Conservation (phyloP, 2,797 vertebrate species). For the Lagodon rhomboides region DNA sequence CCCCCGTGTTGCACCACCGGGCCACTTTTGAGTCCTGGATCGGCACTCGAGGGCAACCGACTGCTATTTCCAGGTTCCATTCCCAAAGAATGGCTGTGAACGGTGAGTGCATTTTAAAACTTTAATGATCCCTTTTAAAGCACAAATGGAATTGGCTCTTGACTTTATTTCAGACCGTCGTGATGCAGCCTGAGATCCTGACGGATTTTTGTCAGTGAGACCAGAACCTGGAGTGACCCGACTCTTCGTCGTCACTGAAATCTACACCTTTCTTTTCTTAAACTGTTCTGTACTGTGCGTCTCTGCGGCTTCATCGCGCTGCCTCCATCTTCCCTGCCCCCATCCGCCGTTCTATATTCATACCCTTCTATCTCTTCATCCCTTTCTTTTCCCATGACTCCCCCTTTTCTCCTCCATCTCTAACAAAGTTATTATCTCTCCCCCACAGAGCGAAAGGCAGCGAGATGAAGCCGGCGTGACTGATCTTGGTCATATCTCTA, state of each 20-base stretch:
- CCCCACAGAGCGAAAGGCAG: conserved; percentile 24
- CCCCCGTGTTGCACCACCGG: no score
- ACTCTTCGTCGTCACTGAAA: neutral
- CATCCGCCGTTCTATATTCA: neutral
- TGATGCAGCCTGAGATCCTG: neutral
- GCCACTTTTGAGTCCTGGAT: no score
- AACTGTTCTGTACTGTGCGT: neutral
- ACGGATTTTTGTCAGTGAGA: neutral
- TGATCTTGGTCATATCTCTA: conserved; percentile 44
- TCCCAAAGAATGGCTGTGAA: neutral
- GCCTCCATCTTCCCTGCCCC: neutral
- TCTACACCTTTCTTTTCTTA: neutral
- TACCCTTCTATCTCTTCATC: neutral
- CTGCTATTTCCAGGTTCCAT: neutral
- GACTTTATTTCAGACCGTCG: conserved; percentile 10
- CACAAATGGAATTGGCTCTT: neutral
- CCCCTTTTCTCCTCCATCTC: neutral
- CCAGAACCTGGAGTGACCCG: neutral
- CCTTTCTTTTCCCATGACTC: neutral
- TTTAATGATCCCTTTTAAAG: conserved; percentile 10
- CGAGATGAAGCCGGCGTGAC: conserved; percentile 43
- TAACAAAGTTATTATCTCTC: conserved; percentile 41
- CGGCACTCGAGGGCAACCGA: no score
- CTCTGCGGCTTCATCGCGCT: neutral
- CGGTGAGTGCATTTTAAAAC: neutral